phyloP scores from a whole-genome alignment of 2,113 vertebrate genomes.

The Pimephales promelas region DNA sequence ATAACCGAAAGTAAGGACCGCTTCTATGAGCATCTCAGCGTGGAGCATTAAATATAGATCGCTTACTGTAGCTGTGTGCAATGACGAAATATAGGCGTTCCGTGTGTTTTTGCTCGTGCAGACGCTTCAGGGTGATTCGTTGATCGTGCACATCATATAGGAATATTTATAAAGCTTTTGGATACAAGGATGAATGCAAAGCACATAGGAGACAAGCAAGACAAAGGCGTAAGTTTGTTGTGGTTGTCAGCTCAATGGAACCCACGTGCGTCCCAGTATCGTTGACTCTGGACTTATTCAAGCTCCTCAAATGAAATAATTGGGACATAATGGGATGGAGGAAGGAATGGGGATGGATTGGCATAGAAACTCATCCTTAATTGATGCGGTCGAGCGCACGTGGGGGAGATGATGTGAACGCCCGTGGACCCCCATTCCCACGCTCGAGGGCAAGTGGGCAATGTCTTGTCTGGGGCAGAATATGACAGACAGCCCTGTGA shows the following conservation, averaged over 20 bases:
- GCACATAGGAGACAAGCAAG: neutral
- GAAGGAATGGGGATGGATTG: conserved; percentile 33
- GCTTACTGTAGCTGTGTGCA: too few species aligned
- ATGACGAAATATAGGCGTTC: neutral
- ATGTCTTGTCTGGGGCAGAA: conserved; percentile 78
- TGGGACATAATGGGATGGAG: conserved; percentile 79
- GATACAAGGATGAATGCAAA: neutral
- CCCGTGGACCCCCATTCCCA: conserved; percentile 93
- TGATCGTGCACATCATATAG: neutral
- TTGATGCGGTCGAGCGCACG: conserved; percentile 94
- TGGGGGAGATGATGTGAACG: conserved; percentile 92
- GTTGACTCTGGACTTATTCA: conserved; percentile 85
- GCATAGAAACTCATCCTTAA: conserved; percentile 84
- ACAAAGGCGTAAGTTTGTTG: conserved; percentile 37
- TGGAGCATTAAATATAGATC: neutral
- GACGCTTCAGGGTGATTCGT: neutral
- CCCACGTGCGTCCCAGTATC: conserved; percentile 85
- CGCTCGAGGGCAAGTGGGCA: conserved; percentile 92
- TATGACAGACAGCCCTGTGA: conserved; percentile 87
- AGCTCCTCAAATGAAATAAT: conserved; percentile 89
- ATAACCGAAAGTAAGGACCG: conserved; percentile 99
- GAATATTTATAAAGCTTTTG: neutral
- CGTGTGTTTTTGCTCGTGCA: neutral
- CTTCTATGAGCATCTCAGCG: conserved; percentile 88
- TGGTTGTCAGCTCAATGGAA: conserved; percentile 20